Base-by-base conservation (phyloP, 2,113 vertebrate species). In the Sphyrna mokarran region DNA sequence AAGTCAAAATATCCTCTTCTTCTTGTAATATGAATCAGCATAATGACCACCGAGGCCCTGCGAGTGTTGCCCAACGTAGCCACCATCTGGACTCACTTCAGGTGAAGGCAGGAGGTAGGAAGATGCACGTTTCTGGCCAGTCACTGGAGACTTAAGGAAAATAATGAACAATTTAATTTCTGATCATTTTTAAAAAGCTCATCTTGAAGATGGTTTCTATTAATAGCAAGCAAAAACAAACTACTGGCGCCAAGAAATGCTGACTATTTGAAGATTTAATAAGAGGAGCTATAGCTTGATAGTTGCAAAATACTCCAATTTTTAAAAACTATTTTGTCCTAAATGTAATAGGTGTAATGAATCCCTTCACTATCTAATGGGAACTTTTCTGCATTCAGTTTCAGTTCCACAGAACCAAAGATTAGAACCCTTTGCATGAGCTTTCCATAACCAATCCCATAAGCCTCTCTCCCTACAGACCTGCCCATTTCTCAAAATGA, bases 21-120 rank as follows among this genome's bases (percentile, higher is more conserved):
- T 99, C 96, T 99, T 99, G n/a, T 99, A 98, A 78, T 99, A 98
- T 26, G 97, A 97, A 96, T 99, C 99, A 0, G 98, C 96, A 43
- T 98, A 99, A 85, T 98, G 98, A 0, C 97, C 97, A 2, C 98
- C 97, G 0, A 98, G 97, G 96, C 98, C 98, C 96, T 98, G 98
- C 20, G 98, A 96, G 83, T 98, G 98, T 96, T 98, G 98, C 90
- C 98, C 98, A 0, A 97, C 97, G 95, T 98, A 97, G 11, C 98
- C 98, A 16, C 95, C 97, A 14, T 98, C 96, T 0, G 98, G 96
- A 40, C 98, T 96, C 20, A 98, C 97, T 76, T 99, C 99, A 14
- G 98, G 98, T 85, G 98, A 97, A 0, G 98, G 96, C 95, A 98
- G 37, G 96, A 99, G 98, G 96, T 96, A 98, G 0, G 99, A 97